Evolutionary conservation across 2,888 invertebrate genomes (phyloP).

Genomic region (Laothoe populi): DNA sequence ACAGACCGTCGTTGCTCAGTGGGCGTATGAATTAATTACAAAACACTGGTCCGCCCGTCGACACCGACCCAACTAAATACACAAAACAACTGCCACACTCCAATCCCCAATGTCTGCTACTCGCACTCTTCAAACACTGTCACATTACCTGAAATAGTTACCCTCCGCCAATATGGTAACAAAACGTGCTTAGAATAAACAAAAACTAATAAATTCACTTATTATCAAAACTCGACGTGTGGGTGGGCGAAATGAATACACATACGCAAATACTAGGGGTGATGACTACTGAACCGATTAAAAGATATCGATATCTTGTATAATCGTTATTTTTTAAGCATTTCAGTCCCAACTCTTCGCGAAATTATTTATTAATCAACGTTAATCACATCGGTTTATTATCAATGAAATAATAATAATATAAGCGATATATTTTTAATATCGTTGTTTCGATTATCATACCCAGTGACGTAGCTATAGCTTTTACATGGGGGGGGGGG

Average conservation of each 20-base stretch:
- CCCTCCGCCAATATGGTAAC: slow-evolving; percentile 46
- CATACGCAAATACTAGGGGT: slow-evolving; percentile 42
- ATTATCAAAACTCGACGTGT: slow-evolving; percentile 61
- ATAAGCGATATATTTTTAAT: too few species aligned
- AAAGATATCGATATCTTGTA: too few species aligned
- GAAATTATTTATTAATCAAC: too few species aligned
- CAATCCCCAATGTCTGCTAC: slow-evolving; percentile 48
- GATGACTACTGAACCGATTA: slow-evolving; percentile 40
- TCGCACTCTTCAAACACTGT: slow-evolving; percentile 48
- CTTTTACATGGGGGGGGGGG: too few species aligned
- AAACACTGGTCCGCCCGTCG: slow-evolving; percentile 69
- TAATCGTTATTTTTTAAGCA: too few species aligned
- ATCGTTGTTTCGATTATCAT: too few species aligned
- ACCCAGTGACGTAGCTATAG: too few species aligned
- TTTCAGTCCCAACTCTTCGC: too few species aligned
- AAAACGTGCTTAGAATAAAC: slow-evolving; percentile 61
- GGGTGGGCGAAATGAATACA: slow-evolving; percentile 51
- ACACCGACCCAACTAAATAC: slow-evolving; percentile 47
- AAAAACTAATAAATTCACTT: slow-evolving; percentile 60
- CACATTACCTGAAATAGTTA: slow-evolving; percentile 48
- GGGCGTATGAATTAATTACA: slow-evolving; percentile 72
- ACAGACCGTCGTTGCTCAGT: slow-evolving; percentile 54
- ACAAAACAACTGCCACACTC: slow-evolving; percentile 49
- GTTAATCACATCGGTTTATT: too few species aligned
- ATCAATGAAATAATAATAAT: too few species aligned